Base-by-base conservation (phyloP, 37 sponge, comb jelly and placozoan genomes). In the Crambe crambe region DNA sequence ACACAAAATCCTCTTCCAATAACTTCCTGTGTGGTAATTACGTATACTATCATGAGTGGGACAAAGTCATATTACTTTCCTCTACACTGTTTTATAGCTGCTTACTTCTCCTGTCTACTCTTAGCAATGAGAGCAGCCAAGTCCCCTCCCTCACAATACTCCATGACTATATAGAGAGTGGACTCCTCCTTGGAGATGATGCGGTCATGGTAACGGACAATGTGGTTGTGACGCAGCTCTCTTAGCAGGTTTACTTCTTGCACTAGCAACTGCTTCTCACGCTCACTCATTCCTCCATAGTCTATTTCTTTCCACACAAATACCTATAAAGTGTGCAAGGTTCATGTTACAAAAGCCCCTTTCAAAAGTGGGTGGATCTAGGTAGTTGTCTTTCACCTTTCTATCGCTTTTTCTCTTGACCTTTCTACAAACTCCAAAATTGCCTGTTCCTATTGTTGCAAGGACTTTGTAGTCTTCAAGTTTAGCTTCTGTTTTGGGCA, bases 271-370 rank as follows among this genome's bases (percentile, higher is more conserved):
- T 84, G 80, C 63, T 91, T 90, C 84, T 95, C 95, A 6, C 70
- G 58, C 70, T 90, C 89, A 59, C 67, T 82, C 95, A 95, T 95
- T 22, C 51, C 72, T 23, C 89, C 89, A 63, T 95, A 95, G 72
- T 81, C 81, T 62, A 95, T 71, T 67, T 95, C 95, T 74, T 95
- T 95, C 95, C 95, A 95, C 15, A 88, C 91, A 68, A 88, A 85
- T 21, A 91, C 76, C 87, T 91, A 20, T 6, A 44, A 17, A 75
- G n/a, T n/a, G n/a, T 8, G 70, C 20, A 38, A 10, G n/a, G n/a
- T n/a, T n/a, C n/a, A n/a, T n/a, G n/a, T n/a, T n/a, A n/a, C n/a
- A n/a, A n/a, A n/a, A n/a, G n/a, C n/a, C n/a, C n/a, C n/a, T n/a
- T n/a, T n/a, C n/a, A 54, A 18, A 54, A 20, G 18, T 10, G 18